Evolutionary conservation across 2,797 vertebrate species (phyloP).

Genomic region (Acrossocheilus wenchowensis): DNA sequence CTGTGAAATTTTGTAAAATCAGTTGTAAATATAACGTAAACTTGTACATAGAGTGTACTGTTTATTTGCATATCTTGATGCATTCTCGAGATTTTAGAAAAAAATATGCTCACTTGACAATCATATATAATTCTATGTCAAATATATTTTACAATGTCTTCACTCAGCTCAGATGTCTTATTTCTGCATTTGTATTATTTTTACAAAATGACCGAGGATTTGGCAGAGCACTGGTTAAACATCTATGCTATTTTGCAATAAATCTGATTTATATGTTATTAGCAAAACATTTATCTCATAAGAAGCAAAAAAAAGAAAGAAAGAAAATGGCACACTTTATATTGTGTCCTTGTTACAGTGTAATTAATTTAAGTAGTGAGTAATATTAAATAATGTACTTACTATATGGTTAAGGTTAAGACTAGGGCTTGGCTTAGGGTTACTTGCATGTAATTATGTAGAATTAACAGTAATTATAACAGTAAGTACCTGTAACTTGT

Average conservation of each 20-base stretch:
- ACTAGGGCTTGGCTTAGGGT: background rate
- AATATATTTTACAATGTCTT: slow-evolving; percentile 68
- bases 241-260: background rate
- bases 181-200: slow-evolving; percentile 32
- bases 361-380: background rate
- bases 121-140: slow-evolving; percentile 77
- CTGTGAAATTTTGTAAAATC: slow-evolving; percentile 68
- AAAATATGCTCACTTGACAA: slow-evolving; percentile 74
- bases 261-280: background rate
- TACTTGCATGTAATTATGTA: background rate
- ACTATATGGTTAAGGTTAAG: background rate
- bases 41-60: slow-evolving; percentile 77
- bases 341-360: background rate
- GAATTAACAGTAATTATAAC: background rate
- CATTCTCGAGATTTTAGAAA: slow-evolving; percentile 66
- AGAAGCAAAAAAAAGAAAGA: no score
- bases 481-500: background rate
- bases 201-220: background rate
- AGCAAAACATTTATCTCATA: background rate
- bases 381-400: background rate
- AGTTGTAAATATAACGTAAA: slow-evolving; percentile 78
- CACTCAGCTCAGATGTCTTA: slow-evolving; percentile 38
- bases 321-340: background rate
- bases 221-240: background rate
- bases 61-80: slow-evolving; percentile 76